These are phyloP conservation scores for Parnassius mnemosyne DNA, from an alignment of 2,888 invertebrate species.

Conservation along the genomic window DNA sequence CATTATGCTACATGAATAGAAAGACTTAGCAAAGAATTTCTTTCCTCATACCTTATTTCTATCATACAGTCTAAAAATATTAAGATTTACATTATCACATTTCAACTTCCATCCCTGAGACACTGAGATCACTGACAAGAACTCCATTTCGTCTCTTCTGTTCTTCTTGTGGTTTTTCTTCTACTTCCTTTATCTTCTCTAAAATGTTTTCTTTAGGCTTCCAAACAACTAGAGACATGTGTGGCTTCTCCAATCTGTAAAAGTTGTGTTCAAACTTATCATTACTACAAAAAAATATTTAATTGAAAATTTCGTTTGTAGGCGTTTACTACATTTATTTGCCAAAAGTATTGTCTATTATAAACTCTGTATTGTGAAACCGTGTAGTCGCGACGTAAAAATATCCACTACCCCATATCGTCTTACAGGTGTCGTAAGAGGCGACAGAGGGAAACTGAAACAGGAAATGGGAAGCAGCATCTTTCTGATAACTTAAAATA, in stretches of 20 bases:
- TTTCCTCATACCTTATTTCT: not conserved
- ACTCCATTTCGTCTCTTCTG: constrained; percentile 56
- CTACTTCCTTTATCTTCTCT: constrained; percentile 50
- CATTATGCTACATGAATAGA: not conserved
- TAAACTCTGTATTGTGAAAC: no score
- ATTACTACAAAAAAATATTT: no score
- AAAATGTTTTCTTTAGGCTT: constrained; percentile 83
- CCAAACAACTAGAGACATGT: constrained; percentile 91
- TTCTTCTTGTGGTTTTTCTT: constrained; percentile 48
- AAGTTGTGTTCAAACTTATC: no score
- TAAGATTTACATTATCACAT: constrained; percentile 51
- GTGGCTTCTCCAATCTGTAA: constrained; percentile 83
- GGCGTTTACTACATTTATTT: no score
- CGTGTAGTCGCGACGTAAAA: no score
- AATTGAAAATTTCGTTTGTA: no score
- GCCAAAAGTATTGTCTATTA: no score
- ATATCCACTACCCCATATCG: no score
- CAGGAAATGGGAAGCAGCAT: no score
- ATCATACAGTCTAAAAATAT: not conserved
- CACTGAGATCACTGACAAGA: constrained; percentile 51
- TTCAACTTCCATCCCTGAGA: constrained; percentile 59
- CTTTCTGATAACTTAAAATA: no score
- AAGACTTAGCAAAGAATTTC: not conserved
- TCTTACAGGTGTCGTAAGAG: no score
- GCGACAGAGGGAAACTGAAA: no score